Base-by-base conservation (phyloP, 2,888 invertebrate species). In the Nectonema munidae region DNA sequence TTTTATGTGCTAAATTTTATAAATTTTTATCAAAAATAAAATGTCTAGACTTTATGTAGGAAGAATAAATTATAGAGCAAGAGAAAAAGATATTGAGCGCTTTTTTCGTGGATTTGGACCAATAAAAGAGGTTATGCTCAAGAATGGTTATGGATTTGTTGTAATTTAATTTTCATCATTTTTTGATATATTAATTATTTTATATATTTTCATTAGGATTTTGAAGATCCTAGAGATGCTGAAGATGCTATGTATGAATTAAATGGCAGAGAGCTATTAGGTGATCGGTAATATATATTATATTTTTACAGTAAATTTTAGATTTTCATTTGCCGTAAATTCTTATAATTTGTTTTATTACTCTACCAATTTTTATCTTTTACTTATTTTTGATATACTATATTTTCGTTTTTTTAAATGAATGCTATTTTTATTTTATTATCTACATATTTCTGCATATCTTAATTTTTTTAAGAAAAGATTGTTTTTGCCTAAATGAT, bases 231-330 rank as follows among this genome's bases (percentile, higher is more conserved):
- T 39, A 50, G 58, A 40, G 60, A 60, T 51, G 59, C 60, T 20
- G 58, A 59, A 46, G 60, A 61, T 49, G 60, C 60, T 5, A 56
- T 59, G 2, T 55, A 58, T 47, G 59, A 61, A 41, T 46, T 59
- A 37, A 58, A 59, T 47, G 59, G 59, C 3, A 55, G 55, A 45
- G 57, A 58, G 6, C 46, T 60, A 18, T 52, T 52, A 44, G 59
- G 59, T 13, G 59, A 58, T 44, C 51, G 58, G 53, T 54, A 14
- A 3, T 9, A 4, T 6, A 39, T 38, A 14, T 11, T n/a, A n/a
- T n/a, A n/a, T n/a, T n/a, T n/a, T n/a, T n/a, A n/a, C n/a, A n/a
- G n/a, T n/a, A n/a, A n/a, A n/a, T n/a, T n/a, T n/a, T n/a, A n/a
- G n/a, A n/a, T n/a, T n/a, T n/a, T n/a, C n/a, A n/a, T n/a, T n/a